Percentiles rank a stretch among this genome's conserved stretches.
These are phyloP conservation scores for Fundulus diaphanus DNA, from an alignment of 2,797 vertebrate species.

Conservation along the genomic window DNA sequence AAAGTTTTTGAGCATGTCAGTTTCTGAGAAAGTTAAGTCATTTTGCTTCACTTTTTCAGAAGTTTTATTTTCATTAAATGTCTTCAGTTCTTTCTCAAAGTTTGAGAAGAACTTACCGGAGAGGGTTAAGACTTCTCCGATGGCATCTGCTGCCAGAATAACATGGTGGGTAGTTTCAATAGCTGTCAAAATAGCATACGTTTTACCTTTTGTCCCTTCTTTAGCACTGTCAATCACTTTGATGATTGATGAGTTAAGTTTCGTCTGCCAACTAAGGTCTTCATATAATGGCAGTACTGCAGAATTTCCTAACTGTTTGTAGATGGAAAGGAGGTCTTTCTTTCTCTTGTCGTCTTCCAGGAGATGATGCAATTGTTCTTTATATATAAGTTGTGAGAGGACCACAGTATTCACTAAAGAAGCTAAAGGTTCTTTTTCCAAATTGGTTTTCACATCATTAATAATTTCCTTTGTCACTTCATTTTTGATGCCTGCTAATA, in stretches of 20 bases:
- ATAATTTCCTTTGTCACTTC: neutral
- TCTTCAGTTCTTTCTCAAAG: conserved; percentile 20
- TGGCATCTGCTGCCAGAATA: neutral
- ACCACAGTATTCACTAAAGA: conserved; percentile 17
- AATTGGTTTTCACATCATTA: neutral
- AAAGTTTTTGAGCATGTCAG: conserved; percentile 13
- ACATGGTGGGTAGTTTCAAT: conserved; percentile 1
- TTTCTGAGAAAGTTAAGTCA: conserved; percentile 6
- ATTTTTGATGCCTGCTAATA: conserved; percentile 7
- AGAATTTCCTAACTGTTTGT: conserved; percentile 4
- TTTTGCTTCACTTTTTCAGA: conserved; percentile 1
- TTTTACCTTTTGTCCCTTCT: neutral
- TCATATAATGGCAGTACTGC: conserved; percentile 18
- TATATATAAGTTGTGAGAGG: conserved; percentile 18
- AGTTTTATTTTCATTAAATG: neutral
- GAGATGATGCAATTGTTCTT: conserved; percentile 10
- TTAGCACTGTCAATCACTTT: conserved; percentile 6
- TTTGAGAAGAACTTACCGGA: conserved; percentile 26
- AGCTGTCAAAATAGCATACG: neutral
- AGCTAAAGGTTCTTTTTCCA: conserved; percentile 16
- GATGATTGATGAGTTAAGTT: conserved; percentile 17
- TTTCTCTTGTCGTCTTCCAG: conserved; percentile 12
- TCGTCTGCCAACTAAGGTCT: conserved; percentile 39
- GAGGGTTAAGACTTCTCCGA: neutral
- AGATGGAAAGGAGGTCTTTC: conserved; percentile 16